These are phyloP conservation scores for Balearica regulorum DNA, from an alignment of 2,797 vertebrate genomes.

Conservation along the genomic window DNA sequence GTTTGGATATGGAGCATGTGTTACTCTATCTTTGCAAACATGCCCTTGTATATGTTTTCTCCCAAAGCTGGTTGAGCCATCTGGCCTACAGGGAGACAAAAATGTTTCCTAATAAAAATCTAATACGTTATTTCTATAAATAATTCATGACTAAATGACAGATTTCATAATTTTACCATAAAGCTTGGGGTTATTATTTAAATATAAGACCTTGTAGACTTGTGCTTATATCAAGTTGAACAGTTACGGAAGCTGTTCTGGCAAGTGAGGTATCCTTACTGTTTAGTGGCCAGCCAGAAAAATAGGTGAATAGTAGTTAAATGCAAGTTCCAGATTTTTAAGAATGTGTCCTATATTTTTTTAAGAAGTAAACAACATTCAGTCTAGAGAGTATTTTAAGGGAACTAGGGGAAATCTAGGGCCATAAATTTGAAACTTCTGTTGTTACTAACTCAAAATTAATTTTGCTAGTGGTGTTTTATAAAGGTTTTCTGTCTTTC, in stretches of 20 bases:
- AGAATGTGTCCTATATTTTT: neutral
- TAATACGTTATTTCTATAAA: neutral
- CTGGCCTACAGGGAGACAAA: neutral
- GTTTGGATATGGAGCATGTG: neutral
- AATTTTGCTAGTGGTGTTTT: neutral
- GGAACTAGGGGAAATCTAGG: neutral
- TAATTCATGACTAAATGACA: neutral
- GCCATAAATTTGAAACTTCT: neutral
- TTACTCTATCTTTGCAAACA: neutral
- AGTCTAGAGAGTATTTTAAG: neutral
- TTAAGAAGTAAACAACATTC: neutral
- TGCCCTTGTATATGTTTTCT: neutral
- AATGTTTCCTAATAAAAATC: neutral
- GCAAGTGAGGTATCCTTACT: neutral
- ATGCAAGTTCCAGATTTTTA: neutral
- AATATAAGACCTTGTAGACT: neutral
- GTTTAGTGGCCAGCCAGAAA: neutral
- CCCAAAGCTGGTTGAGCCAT: neutral
- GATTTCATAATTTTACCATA: neutral
- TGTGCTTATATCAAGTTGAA: neutral
- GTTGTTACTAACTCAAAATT: neutral
- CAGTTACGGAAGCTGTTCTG: neutral
- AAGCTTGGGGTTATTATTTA: neutral
- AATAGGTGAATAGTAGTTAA: neutral
- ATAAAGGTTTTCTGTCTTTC: neutral